These are phyloP conservation scores for Jordanella pulchra DNA, from an alignment of 2,797 vertebrate species.

Conservation along the genomic window DNA sequence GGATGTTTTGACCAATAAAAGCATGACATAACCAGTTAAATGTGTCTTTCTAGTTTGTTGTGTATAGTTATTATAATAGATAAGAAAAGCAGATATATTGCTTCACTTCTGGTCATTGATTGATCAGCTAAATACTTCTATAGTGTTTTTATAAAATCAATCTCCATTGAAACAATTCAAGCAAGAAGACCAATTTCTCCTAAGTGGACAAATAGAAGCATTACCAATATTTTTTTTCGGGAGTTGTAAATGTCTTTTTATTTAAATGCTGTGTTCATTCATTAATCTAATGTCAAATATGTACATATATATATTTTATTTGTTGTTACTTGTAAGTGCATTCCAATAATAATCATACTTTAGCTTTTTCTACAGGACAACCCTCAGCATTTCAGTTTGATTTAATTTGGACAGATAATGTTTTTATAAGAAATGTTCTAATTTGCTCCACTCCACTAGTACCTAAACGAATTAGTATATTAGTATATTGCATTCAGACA, in stretches of 20 bases:
- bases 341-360: not conserved
- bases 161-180: too few species aligned
- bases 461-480: not conserved
- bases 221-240: not conserved
- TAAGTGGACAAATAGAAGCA: not conserved
- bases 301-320: not conserved
- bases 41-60: not conserved
- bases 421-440: not conserved
- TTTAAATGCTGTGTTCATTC: too few species aligned
- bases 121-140: not conserved
- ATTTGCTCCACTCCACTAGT: not conserved
- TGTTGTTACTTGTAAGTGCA: too few species aligned
- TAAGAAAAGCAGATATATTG: not conserved
- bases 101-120: not conserved
- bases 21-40: not conserved
- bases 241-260: not conserved
- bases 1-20: not conserved
- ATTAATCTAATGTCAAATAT: not conserved
- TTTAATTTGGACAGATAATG: not conserved
- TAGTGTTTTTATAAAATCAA: too few species aligned
- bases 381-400: not conserved
- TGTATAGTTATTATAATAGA: not conserved
- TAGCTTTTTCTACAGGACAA: not conserved
- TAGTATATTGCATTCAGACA: too few species aligned
- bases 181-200: not conserved